These are phyloP conservation scores for Leptinotarsa texana DNA, from an alignment of 1,140 invertebrate species.

Conservation along the genomic window DNA sequence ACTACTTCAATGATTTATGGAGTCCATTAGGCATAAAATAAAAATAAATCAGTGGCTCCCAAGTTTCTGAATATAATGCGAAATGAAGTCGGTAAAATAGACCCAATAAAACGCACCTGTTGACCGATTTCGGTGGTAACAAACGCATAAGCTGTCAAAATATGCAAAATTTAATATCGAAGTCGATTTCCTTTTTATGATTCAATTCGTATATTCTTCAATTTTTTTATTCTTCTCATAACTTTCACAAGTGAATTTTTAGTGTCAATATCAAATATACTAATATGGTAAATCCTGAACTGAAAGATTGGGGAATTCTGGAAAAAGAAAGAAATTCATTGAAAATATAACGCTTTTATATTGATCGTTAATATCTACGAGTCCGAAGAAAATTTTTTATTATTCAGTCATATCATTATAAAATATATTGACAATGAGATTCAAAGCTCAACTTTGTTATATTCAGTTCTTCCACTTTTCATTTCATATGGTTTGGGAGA, in stretches of 20 bases:
- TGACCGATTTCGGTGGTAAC: constrained; percentile 32
- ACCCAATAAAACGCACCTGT: constrained; percentile 36
- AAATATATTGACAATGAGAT: too few species aligned
- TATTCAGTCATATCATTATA: too few species aligned
- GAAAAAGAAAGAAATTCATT: too few species aligned
- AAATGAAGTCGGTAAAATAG: constrained; percentile 6
- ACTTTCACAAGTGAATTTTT: background rate
- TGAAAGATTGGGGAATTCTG: too few species aligned
- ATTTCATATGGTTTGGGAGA: too few species aligned
- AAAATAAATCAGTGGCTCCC: background rate
- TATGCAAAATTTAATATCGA: constrained; percentile 17
- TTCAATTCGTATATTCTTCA: background rate
- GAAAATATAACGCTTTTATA: too few species aligned
- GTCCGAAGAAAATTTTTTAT: too few species aligned
- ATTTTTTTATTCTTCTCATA: background rate
- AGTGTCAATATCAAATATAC: background rate
- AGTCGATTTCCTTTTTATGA: background rate
- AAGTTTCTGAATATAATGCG: constrained; percentile 11
- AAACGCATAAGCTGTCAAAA: constrained; percentile 38
- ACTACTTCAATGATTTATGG: background rate
- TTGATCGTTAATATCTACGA: too few species aligned
- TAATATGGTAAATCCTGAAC: too few species aligned
- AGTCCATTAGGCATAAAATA: constrained; percentile 7
- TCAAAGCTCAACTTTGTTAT: too few species aligned
- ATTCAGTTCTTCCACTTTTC: too few species aligned